These are phyloP conservation scores for Aplochiton taeniatus DNA, from an alignment of 2,797 vertebrate species.

Conservation along the genomic window DNA sequence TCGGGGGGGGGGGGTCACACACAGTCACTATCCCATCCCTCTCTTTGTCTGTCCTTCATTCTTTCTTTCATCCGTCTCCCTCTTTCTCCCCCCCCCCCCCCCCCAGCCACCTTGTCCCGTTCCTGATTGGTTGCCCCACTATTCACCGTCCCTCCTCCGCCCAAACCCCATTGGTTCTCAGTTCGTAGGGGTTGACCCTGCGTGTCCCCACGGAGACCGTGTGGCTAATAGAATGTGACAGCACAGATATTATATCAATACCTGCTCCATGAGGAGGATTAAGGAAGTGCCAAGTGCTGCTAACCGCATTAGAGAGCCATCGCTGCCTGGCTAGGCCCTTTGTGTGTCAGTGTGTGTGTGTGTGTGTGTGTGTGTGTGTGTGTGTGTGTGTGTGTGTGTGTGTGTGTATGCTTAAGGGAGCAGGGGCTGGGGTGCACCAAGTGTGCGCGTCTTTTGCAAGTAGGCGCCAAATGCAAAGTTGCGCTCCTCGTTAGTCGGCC, in stretches of 20 bases:
- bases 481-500: slow-evolving; percentile 27
- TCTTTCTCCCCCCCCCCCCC: neutral
- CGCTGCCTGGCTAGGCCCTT: too few species aligned
- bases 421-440: too few species aligned
- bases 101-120: slow-evolving; percentile 15
- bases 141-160: slow-evolving; percentile 23
- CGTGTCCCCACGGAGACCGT: slow-evolving; percentile 62
- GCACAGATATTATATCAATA: slow-evolving; percentile 90
- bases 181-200: slow-evolving; percentile 53
- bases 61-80: neutral
- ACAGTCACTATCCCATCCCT: slow-evolving; percentile 40
- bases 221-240: slow-evolving; percentile 88
- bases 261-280: slow-evolving; percentile 89
- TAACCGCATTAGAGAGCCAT: slow-evolving; percentile 6
- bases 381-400: slow-evolving; percentile 36
- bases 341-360: neutral
- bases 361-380: slow-evolving; percentile 28
- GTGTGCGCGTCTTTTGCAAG: too few species aligned
- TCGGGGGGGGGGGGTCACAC: slow-evolving; percentile 37
- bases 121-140: slow-evolving; percentile 25
- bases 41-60: slow-evolving; percentile 13
- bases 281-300: slow-evolving; percentile 78
- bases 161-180: slow-evolving; percentile 13
- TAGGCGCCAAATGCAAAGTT: slow-evolving; percentile 27
- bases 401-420: too few species aligned